Conservation (phyloP, 53 echinoderm and acorn worm species). For the Antedon mediterranea region DNA sequence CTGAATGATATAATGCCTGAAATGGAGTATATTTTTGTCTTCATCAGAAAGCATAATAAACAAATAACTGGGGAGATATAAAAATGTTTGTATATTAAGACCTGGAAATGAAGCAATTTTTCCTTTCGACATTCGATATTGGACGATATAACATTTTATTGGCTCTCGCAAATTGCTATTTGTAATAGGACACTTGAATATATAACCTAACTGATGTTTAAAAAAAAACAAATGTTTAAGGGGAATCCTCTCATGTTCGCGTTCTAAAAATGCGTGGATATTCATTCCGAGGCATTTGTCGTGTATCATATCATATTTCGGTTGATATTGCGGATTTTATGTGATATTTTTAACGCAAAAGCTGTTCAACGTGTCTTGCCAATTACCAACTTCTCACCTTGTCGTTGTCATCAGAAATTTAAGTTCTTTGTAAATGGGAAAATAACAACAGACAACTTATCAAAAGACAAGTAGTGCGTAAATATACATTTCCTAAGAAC, state of each 20-base stretch:
- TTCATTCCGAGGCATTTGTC: background rate
- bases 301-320: background rate
- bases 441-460: background rate
- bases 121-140: background rate
- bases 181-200: background rate
- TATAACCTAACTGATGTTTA: background rate
- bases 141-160: background rate
- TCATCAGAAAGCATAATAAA: background rate
- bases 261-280: background rate
- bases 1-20: background rate
- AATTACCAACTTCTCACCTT: background rate
- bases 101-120: conserved; percentile 1
- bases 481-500: background rate
- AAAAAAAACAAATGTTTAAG: background rate
- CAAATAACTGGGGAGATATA: background rate
- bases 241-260: background rate
- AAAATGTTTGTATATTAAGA: background rate
- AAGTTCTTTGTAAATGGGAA: background rate
- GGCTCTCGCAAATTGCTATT: background rate
- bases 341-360: background rate
- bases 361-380: background rate
- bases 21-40: background rate
- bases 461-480: background rate
- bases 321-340: background rate
- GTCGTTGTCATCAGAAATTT: background rate